A percentile compares a stretch with the other conserved stretches of the same genome.
These are phyloP conservation scores for Ochropleura leucogaster DNA, from an alignment of 2,888 invertebrate genomes.

Conservation along the genomic window DNA sequence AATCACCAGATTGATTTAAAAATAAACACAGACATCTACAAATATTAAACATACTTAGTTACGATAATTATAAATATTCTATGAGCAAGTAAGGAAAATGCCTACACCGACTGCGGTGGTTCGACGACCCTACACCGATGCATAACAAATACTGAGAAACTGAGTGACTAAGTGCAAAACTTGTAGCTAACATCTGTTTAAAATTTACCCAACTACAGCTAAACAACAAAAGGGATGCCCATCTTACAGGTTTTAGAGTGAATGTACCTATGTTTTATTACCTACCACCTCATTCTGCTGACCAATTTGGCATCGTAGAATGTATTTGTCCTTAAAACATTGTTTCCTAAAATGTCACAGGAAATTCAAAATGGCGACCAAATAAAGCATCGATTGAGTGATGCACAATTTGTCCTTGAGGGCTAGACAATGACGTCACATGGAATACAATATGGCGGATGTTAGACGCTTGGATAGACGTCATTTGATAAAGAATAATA, in stretches of 20 bases:
- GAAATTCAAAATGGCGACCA: constrained; percentile 28
- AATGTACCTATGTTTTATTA: background rate
- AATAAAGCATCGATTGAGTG: constrained; percentile 7
- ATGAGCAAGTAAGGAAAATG: constrained; percentile 58
- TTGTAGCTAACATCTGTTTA: constrained; percentile 45
- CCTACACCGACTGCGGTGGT: constrained; percentile 34
- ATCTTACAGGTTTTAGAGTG: background rate
- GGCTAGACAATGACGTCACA: constrained; percentile 36
- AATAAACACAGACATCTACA: background rate
- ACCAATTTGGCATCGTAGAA: background rate
- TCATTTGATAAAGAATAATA: constrained; percentile 6
- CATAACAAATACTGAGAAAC: constrained; percentile 52
- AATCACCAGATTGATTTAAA: background rate
- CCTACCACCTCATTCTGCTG: background rate
- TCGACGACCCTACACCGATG: constrained; percentile 52
- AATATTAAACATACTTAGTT: constrained; percentile 13
- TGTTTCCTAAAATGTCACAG: constrained; percentile 21
- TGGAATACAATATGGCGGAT: constrained; percentile 34
- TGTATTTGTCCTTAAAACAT: background rate
- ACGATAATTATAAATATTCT: constrained; percentile 47
- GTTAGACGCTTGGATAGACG: background rate
- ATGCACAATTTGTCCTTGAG: constrained; percentile 31
- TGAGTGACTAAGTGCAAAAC: constrained; percentile 53
- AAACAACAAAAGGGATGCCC: background rate
- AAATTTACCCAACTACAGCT: background rate